phyloP scores from a whole-genome alignment of 2,888 invertebrate genomes.

The Ypsolopha sequella region DNA sequence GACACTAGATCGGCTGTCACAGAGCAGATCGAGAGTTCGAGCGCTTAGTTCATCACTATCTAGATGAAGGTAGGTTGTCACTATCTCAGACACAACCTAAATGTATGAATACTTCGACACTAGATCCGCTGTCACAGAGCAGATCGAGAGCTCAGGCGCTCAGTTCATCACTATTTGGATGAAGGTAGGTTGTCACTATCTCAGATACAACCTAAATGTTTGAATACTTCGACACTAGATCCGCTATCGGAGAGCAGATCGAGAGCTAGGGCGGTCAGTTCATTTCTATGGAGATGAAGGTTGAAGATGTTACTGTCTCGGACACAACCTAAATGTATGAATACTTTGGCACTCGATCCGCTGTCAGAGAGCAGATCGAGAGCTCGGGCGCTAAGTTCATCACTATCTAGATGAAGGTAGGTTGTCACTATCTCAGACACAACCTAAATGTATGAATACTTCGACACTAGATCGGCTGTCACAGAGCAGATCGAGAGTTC shows the following conservation, averaged over 20 bases:
- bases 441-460: conserved; percentile 51
- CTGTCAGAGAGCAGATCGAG: neutral
- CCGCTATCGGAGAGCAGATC: conserved; percentile 86
- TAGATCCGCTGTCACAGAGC: neutral
- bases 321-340: too few species aligned
- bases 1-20: conserved; percentile 87
- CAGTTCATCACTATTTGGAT: too few species aligned
- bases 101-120: neutral
- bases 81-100: too few species aligned
- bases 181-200: too few species aligned
- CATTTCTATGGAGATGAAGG: conserved; percentile 82
- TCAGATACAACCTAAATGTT: too few species aligned
- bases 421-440: too few species aligned
- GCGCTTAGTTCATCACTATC: conserved; percentile 89
- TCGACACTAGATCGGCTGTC: conserved; percentile 87
- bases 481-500: conserved; percentile 89
- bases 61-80: conserved; percentile 71
- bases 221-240: conserved; percentile 88
- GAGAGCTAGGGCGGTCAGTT: conserved; percentile 92
- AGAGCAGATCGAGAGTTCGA: conserved; percentile 89
- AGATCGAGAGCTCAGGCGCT: neutral
- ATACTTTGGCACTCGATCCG: neutral
- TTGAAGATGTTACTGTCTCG: conserved; percentile 22
- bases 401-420: too few species aligned
- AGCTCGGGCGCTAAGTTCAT: neutral